A percentile compares a stretch with the other conserved stretches of the same genome.
These are phyloP conservation scores for Henicopernis longicauda DNA, from an alignment of 2,113 vertebrate genomes.

Conservation along the genomic window DNA sequence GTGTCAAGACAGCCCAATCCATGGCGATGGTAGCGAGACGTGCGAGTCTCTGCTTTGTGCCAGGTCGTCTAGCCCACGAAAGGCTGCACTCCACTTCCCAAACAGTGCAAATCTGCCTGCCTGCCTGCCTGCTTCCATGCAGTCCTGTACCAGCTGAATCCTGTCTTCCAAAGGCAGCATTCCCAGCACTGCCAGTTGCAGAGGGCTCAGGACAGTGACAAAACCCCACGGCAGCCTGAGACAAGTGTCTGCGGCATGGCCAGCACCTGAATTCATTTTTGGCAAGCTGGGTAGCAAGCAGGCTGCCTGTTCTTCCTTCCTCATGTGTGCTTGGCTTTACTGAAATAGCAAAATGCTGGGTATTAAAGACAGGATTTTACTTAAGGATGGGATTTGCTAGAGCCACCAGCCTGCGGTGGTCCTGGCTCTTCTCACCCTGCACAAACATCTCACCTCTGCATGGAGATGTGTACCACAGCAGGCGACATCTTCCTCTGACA, in stretches of 20 bases:
- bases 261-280: neutral
- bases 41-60: rapidly evolving
- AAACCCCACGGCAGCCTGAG: neutral
- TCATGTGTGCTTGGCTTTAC: neutral
- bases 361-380: neutral
- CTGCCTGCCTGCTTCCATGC: neutral
- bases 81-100: neutral
- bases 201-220: rapidly evolving
- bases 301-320: neutral
- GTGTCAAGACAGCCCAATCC: neutral
- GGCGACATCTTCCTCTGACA: neutral
- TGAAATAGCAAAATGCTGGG: neutral
- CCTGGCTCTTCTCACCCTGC: neutral
- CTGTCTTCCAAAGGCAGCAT: neutral
- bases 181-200: neutral
- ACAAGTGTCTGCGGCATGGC: neutral
- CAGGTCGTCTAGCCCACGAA: neutral
- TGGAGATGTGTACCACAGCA: neutral
- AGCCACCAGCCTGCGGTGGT: neutral
- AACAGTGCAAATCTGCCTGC: neutral
- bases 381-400: neutral
- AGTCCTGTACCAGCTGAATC: neutral
- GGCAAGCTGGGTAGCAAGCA: neutral
- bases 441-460: neutral
- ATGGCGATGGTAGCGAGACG: rapidly evolving